Evolutionary conservation across 2,113 vertebrate species (phyloP).

Genomic region (Rissa tridactyla): DNA sequence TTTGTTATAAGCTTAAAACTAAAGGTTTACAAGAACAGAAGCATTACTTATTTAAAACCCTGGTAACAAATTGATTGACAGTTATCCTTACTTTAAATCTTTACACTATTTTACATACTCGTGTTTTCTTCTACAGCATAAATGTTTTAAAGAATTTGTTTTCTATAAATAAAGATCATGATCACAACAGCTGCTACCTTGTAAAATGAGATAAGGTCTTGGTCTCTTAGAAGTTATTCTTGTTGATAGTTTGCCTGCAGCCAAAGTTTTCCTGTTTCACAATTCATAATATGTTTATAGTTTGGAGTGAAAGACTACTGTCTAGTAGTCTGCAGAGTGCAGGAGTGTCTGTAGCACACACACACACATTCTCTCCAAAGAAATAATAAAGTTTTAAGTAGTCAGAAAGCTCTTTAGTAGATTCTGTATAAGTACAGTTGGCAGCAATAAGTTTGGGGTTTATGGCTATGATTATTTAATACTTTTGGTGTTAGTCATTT

Average conservation of each 20-base stretch:
- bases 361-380: neutral
- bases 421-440: neutral
- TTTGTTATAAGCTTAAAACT: neutral
- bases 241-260: conserved; percentile 26
- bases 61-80: neutral
- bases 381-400: neutral
- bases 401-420: neutral
- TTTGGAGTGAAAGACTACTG: neutral
- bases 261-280: conserved; percentile 7
- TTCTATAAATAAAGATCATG: neutral
- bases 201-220: neutral
- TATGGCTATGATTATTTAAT: neutral
- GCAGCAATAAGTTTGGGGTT: neutral
- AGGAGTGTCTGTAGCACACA: neutral
- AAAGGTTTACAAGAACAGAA: neutral
- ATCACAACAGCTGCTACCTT: conserved; percentile 8
- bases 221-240: conserved; percentile 14
- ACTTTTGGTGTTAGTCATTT: neutral
- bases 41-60: neutral
- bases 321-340: neutral
- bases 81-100: neutral
- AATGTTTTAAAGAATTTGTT: conserved; percentile 9
- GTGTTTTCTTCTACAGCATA: neutral
- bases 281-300: neutral
- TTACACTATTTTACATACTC: neutral